Evolutionary conservation across 2,113 vertebrate genomes (phyloP), one percentile per base, ranked within the genome.

Genomic region (Protobothrops flavoviridis): DNA sequence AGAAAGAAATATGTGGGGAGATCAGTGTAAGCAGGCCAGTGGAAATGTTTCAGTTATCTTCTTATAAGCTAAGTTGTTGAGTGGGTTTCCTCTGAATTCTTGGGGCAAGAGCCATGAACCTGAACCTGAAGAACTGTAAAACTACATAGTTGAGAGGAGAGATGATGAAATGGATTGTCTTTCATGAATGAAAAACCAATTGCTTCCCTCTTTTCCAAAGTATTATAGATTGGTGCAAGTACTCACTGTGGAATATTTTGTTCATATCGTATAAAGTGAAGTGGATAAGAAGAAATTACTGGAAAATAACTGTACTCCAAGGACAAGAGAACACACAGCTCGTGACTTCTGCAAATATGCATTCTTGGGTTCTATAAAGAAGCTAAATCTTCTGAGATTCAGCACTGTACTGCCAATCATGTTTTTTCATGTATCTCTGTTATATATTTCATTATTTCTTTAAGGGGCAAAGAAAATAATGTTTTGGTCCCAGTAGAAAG

Each of bases 401-500:
- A 17, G 12, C 48, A 85, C 24, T 85, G 12, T 7, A 85, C 85
- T 90, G 81, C 33, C 8, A 85, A 11, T 81, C 33, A 85, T 3
- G 39, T 59, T 43, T 24, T 45, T 43, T n/a, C 12, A 64, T 7
- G 33, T 53, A 9, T 56, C 8, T 39, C 26, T 87, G 9, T 86
- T 86, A 45, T 23, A 86, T 48, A 45, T 26, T 43, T 86, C 29
- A 64, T 64, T 64, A 64, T 64, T 74, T 69, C 45, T 61, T 33
- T 5, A 89, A 29, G 39, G 20, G 29, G 26, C 8, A 56, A 90
- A 86, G 29, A 90, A 85, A n/a, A 61, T 24, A 86, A n/a, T 52
- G 13, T n/a, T n/a, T 87, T 43, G 56, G 93, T 92, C 94, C 90
- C 93, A 92, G 93, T 85, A 95, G 95, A 95, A 96, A 94, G 91